Conservation (phyloP, 2,797 vertebrate genomes). For the Lithobates pipiens region DNA sequence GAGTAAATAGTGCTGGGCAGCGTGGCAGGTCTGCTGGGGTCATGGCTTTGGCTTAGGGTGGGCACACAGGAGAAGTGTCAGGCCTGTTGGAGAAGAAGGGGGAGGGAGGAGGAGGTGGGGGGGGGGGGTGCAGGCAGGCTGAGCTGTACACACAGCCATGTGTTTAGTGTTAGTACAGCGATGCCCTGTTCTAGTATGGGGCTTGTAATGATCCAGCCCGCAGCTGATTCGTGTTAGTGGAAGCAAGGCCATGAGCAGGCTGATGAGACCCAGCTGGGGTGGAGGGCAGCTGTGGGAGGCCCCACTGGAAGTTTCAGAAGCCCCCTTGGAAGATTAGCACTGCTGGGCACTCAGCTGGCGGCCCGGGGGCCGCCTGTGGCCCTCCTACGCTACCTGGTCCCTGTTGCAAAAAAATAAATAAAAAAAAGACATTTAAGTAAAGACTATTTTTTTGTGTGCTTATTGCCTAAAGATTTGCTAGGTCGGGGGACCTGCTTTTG, state of each 20-base stretch:
- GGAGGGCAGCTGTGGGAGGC: slow-evolving; percentile 22
- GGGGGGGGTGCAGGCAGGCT: neutral
- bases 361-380: neutral
- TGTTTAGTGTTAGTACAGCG: slow-evolving; percentile 29
- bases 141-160: slow-evolving; percentile 5
- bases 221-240: slow-evolving; percentile 15
- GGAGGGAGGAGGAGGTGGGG: neutral
- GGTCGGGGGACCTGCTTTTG: neutral
- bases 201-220: slow-evolving; percentile 6
- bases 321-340: neutral
- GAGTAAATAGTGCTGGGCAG: neutral
- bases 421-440: neutral
- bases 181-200: slow-evolving; percentile 16
- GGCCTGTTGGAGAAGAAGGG: neutral
- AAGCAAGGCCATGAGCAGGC: slow-evolving; percentile 6
- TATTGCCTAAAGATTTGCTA: neutral
- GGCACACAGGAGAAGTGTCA: neutral
- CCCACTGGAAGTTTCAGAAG: slow-evolving; percentile 14
- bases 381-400: neutral
- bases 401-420: too few species aligned
- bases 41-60: slow-evolving; percentile 1
- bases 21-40: slow-evolving; percentile 5
- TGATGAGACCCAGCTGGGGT: slow-evolving; percentile 19
- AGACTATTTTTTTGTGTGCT: neutral
- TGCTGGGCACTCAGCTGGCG: neutral